phyloP scores from a whole-genome alignment of 1,140 invertebrate genomes.

The Acromyrmex charruanus region DNA sequence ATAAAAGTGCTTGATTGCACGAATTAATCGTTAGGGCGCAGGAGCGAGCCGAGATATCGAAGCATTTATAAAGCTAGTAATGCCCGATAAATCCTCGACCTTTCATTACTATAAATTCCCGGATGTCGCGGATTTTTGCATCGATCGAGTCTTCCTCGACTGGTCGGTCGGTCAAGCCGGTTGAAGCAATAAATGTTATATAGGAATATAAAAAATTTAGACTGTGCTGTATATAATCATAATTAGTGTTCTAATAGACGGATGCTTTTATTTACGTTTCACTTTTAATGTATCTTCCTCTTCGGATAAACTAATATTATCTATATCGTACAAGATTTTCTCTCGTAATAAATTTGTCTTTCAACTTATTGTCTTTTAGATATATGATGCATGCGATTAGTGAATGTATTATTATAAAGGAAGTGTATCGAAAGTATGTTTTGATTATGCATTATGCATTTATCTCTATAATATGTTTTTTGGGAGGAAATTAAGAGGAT shows the following conservation, averaged over 20 bases:
- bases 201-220: slow-evolving; percentile 77
- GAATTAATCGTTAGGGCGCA: slow-evolving; percentile 70
- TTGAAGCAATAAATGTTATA: slow-evolving; percentile 77
- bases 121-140: slow-evolving; percentile 72
- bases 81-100: slow-evolving; percentile 75
- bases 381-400: neutral
- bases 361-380: neutral
- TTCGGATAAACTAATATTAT: slow-evolving; percentile 71
- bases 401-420: neutral
- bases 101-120: slow-evolving; percentile 79
- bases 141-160: slow-evolving; percentile 39
- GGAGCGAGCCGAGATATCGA: slow-evolving; percentile 67
- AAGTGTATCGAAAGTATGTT: neutral
- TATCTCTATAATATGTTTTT: neutral
- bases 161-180: slow-evolving; percentile 63
- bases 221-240: slow-evolving; percentile 76
- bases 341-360: neutral
- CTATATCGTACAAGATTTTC: slow-evolving; percentile 56
- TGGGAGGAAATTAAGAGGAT: neutral
- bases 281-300: slow-evolving; percentile 68
- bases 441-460: neutral
- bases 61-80: slow-evolving; percentile 75
- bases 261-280: slow-evolving; percentile 71
- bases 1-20: slow-evolving; percentile 62
- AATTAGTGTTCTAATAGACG: slow-evolving; percentile 76